Conservation (phyloP, 2,113 vertebrate species). For the Halichoeres trimaculatus region DNA sequence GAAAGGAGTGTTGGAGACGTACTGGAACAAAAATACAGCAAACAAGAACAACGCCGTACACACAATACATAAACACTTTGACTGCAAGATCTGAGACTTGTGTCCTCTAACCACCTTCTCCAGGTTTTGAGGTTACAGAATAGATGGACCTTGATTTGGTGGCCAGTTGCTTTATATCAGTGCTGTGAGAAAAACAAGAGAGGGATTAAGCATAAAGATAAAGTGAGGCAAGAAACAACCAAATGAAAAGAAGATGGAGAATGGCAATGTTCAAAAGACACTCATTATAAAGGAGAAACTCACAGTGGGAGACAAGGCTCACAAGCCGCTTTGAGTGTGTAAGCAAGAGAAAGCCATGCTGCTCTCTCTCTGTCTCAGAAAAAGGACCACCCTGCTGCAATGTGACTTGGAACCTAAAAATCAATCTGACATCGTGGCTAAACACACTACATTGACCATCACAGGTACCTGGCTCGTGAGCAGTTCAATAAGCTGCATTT, state of each 20-base stretch:
- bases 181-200: conserved; percentile 8
- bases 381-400: conserved; percentile 23
- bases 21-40: conserved; percentile 51
- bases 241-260: conserved; percentile 20
- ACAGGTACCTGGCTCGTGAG: conserved; percentile 39
- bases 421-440: conserved; percentile 52
- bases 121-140: conserved; percentile 65
- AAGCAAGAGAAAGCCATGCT: background rate
- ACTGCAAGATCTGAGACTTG: conserved; percentile 36
- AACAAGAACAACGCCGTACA: conserved; percentile 47
- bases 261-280: conserved; percentile 17
- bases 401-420: conserved; percentile 55
- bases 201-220: conserved; percentile 11
- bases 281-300: conserved; percentile 20
- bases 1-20: conserved; percentile 34
- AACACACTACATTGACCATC: conserved; percentile 58
- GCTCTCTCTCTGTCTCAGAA: background rate
- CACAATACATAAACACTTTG: conserved; percentile 45
- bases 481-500: conserved; percentile 44
- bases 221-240: background rate
- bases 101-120: conserved; percentile 27
- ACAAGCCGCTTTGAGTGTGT: background rate
- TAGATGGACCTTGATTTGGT: conserved; percentile 64
- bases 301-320: background rate
- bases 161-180: conserved; percentile 63